These are phyloP conservation scores for Aurelia sp. DNA, from an alignment of 30 jellyfish, hydroid and myxozoan species.

Conservation along the genomic window DNA sequence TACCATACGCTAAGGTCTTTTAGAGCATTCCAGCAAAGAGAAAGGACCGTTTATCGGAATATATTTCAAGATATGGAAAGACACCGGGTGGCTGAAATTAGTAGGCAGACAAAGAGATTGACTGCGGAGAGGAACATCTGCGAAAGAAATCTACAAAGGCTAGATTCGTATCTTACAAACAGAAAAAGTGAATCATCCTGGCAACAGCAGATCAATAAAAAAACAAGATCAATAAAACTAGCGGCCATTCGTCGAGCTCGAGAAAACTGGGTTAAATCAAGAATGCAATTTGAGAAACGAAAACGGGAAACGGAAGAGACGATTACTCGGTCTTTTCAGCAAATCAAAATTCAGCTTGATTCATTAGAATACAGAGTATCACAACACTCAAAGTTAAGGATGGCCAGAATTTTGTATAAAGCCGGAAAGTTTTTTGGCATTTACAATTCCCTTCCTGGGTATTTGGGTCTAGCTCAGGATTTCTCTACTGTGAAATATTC, in stretches of 20 bases:
- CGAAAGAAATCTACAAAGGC: conserved; percentile 33
- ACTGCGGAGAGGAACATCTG: conserved; percentile 54
- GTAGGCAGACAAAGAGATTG: conserved; percentile 52
- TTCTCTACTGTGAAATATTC: background rate
- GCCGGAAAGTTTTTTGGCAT: conserved; percentile 25
- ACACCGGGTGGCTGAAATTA: conserved; percentile 50
- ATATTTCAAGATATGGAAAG: conserved; percentile 58
- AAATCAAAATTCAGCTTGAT: background rate
- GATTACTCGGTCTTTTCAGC: background rate
- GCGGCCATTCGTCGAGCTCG: conserved; percentile 10
- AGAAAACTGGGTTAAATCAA: conserved; percentile 3
- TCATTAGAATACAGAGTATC: conserved; percentile 4
- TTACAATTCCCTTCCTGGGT: conserved; percentile 24
- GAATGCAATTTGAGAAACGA: background rate
- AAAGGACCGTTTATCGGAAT: conserved; percentile 11
- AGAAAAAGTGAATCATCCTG: conserved; percentile 39
- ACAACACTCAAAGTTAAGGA: background rate
- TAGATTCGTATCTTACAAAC: conserved; percentile 58
- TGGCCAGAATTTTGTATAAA: background rate
- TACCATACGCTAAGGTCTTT: conserved; percentile 52
- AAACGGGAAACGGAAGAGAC: background rate
- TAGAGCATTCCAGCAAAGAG: conserved; percentile 33
- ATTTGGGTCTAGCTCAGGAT: conserved; percentile 30
- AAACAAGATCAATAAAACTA: conserved; percentile 41
- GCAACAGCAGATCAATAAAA: conserved; percentile 27